These are phyloP conservation scores for silkworm (Bombyx mori) DNA, from an alignment of 1,140 invertebrate species.

Conservation along the genomic window ASM3026992v2 NC_085112.1:7753501-7754000, in stretches of 20 bases:
- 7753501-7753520: conserved; percentile 75
- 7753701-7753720: conserved; percentile 77
- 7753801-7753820: conserved; percentile 48
- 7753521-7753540: conserved; percentile 70
- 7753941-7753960: conserved; percentile 86
- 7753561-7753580: conserved; percentile 75
- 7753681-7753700: conserved; percentile 72
- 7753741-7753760: conserved; percentile 79
- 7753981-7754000: conserved; percentile 75
- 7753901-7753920: conserved; percentile 71
- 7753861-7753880: conserved; percentile 80
- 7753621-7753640: conserved; percentile 64
- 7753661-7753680: conserved; percentile 70
- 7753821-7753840: conserved; percentile 72
- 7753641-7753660: conserved; percentile 66
- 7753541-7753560: conserved; percentile 72
- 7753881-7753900: conserved; percentile 73
- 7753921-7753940: conserved; percentile 83
- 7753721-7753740: conserved; percentile 77
- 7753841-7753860: conserved; percentile 77
- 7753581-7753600: conserved; percentile 73
- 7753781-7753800: conserved; percentile 74
- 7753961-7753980: conserved; percentile 75
- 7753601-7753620: conserved; percentile 52
- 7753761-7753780: conserved; percentile 78